Percentiles rank a stretch among this genome's conserved stretches.
phyloP scores from a whole-genome alignment of 2,888 invertebrate species.

The Hylaea fasciaria region DNA sequence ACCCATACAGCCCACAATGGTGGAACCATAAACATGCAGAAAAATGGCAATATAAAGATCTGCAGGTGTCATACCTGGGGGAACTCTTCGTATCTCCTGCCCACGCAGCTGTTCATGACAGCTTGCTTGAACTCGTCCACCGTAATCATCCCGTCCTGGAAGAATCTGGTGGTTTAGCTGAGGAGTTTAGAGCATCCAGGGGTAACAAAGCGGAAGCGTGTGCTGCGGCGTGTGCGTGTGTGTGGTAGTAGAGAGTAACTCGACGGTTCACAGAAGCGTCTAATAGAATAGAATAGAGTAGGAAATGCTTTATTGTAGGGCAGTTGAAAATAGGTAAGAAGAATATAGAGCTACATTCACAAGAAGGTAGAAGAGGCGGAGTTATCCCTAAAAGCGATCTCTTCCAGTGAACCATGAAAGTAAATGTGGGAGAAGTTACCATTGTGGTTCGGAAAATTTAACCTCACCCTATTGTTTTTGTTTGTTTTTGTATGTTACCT shows the following conservation, averaged over 20 bases:
- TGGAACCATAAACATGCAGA: too few species aligned
- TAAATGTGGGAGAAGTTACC: too few species aligned
- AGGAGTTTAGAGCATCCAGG: slow-evolving; percentile 3
- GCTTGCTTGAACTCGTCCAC: slow-evolving; percentile 92
- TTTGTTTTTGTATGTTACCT: too few species aligned
- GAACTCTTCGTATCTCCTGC: slow-evolving; percentile 90
- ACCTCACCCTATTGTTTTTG: too few species aligned
- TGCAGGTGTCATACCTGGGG: slow-evolving; percentile 67
- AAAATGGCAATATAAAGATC: too few species aligned
- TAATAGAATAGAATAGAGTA: neutral
- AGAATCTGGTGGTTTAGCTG: slow-evolving; percentile 43
- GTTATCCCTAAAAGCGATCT: too few species aligned
- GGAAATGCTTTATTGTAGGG: neutral
- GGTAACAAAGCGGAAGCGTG: slow-evolving; percentile 55
- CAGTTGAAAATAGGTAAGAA: too few species aligned
- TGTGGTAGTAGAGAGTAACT: slow-evolving; percentile 34
- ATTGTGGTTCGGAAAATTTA: too few species aligned
- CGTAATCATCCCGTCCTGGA: slow-evolving; percentile 92
- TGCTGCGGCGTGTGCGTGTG: slow-evolving; percentile 54
- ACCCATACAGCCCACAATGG: too few species aligned
- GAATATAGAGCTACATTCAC: too few species aligned
- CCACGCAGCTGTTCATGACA: slow-evolving; percentile 92
- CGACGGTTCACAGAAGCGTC: slow-evolving; percentile 11
- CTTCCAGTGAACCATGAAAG: too few species aligned
- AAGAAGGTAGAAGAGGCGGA: too few species aligned